Percentiles rank a stretch among this genome's conserved stretches.
Conservation (phyloP, 1,140 invertebrate species). For the Caenorhabditis elegans region WBcel235 BX284602.5:9802501-9803000, state of each 20-base stretch:
- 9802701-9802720: neutral
- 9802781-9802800: no score
- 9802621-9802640: neutral
- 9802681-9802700: neutral
- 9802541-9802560: neutral
- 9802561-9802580: conserved; percentile 4
- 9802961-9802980: no score
- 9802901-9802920: no score
- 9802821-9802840: neutral
- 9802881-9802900: no score
- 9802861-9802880: no score
- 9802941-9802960: no score
- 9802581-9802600: neutral
- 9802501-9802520: neutral
- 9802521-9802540: neutral
- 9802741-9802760: neutral
- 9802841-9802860: no score
- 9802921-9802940: no score
- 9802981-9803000: no score
- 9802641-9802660: conserved; percentile 17
- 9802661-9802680: neutral
- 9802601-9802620: neutral
- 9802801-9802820: no score
- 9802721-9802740: neutral
- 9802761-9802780: neutral